These are phyloP conservation scores for Helostoma temminkii DNA, from an alignment of 2,797 vertebrate species.

Conservation along the genomic window DNA sequence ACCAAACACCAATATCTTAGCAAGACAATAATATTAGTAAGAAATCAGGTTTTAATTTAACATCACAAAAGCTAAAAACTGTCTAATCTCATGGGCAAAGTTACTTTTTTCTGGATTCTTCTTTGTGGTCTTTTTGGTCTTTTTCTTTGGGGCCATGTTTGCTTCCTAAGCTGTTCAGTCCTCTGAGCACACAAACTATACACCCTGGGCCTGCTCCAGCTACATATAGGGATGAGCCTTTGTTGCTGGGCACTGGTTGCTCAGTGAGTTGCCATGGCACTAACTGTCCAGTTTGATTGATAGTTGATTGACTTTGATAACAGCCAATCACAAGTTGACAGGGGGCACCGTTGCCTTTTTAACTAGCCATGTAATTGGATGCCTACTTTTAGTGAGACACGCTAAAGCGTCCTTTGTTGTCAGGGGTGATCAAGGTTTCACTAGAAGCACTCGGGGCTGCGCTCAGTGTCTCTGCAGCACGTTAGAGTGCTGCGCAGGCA, in stretches of 20 bases:
- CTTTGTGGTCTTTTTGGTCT: constrained; percentile 69
- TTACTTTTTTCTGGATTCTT: constrained; percentile 73
- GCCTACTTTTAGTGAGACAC: constrained; percentile 16
- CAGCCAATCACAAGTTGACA: constrained; percentile 54
- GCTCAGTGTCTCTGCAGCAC: constrained; percentile 39
- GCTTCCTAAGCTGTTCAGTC: constrained; percentile 18
- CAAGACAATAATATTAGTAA: constrained; percentile 13
- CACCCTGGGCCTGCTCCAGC: constrained; percentile 1
- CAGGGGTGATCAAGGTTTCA: constrained; percentile 44
- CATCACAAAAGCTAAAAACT: background rate
- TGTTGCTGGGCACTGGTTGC: constrained; percentile 55
- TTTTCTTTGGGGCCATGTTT: constrained; percentile 82
- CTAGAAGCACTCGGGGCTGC: constrained; percentile 25
- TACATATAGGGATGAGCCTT: constrained; percentile 37
- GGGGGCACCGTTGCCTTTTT: background rate
- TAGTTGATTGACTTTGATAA: constrained; percentile 46
- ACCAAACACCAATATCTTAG: background rate
- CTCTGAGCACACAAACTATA: background rate
- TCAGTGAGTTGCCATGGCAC: constrained; percentile 55
- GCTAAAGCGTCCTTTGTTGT: constrained; percentile 65
- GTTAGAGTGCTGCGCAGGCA: constrained; percentile 53
- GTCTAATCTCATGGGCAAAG: accelerated
- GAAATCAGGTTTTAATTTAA: background rate
- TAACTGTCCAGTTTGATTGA: constrained; percentile 40
- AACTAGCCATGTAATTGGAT: constrained; percentile 45